Percentiles rank a stretch among this genome's conserved stretches.
These are phyloP conservation scores for Mythimna ferrago DNA, from an alignment of 2,888 invertebrate species.

Conservation along the genomic window DNA sequence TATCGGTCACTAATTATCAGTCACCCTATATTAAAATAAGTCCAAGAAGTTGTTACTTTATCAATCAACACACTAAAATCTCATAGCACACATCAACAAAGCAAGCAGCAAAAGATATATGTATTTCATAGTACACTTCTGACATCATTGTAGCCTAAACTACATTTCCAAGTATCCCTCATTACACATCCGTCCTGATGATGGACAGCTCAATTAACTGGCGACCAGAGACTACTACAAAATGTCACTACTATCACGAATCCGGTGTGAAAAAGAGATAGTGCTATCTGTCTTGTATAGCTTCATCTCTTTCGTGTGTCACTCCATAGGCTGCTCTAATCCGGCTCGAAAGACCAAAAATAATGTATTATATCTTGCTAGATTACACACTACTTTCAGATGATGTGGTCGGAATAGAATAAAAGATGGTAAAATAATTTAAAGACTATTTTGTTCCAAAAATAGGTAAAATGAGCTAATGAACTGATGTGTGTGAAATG, in stretches of 20 bases:
- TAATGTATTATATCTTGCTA: too few species aligned
- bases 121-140: neutral
- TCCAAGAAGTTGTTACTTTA: neutral
- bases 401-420: too few species aligned
- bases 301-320: neutral
- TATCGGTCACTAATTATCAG: too few species aligned
- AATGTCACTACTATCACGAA: neutral
- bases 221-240: slow-evolving; percentile 24
- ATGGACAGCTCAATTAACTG: slow-evolving; percentile 41
- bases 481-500: too few species aligned
- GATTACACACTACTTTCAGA: too few species aligned
- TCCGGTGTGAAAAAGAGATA: neutral
- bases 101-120: neutral
- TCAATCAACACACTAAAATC: neutral
- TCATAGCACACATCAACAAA: neutral
- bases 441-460: too few species aligned
- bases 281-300: neutral
- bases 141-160: slow-evolving; percentile 23
- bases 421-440: too few species aligned
- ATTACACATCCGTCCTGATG: slow-evolving; percentile 70
- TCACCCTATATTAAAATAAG: too few species aligned
- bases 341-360: too few species aligned
- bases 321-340: too few species aligned
- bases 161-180: slow-evolving; percentile 72
- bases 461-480: too few species aligned